Evolutionary conservation across 2,888 invertebrate species (phyloP).

Genomic region (Drosophila setosimentum): DNA sequence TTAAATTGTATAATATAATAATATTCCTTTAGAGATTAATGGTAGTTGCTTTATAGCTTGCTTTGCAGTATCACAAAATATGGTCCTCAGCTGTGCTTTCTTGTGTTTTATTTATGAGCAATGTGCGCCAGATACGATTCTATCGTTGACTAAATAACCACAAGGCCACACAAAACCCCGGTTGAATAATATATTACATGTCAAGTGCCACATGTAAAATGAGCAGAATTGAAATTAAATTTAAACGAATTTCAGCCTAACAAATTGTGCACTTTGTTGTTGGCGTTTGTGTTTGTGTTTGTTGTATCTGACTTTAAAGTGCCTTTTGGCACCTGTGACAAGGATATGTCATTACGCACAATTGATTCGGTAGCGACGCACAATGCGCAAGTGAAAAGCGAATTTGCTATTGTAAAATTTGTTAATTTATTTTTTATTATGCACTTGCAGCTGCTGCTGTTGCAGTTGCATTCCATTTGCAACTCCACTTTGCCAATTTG

Average conservation of each 20-base stretch:
- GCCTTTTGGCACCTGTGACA: conserved; percentile 24
- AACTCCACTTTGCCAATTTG: conserved; percentile 11
- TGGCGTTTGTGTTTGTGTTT: neutral
- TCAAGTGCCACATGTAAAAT: neutral
- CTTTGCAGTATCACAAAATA: too few species aligned
- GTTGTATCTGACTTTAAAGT: conserved; percentile 1
- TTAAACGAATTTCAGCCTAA: neutral
- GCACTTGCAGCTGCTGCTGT: conserved; percentile 12
- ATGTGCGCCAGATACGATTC: neutral
- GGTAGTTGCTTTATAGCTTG: too few species aligned
- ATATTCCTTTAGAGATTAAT: neutral
- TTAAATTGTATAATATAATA: neutral
- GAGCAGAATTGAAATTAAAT: neutral
- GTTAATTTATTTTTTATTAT: neutral
- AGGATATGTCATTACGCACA: conserved; percentile 30
- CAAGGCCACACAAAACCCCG: neutral
- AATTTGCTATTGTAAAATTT: neutral
- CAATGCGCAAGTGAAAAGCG: conserved; percentile 1
- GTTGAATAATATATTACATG: neutral
- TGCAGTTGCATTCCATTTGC: conserved; percentile 7
- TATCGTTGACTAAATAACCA: neutral
- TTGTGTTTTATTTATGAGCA: neutral
- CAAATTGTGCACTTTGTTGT: neutral
- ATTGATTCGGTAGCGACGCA: conserved; percentile 27
- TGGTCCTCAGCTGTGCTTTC: neutral